phyloP scores from a whole-genome alignment of 1,140 invertebrate genomes.

The Drosophila melanica region DNA sequence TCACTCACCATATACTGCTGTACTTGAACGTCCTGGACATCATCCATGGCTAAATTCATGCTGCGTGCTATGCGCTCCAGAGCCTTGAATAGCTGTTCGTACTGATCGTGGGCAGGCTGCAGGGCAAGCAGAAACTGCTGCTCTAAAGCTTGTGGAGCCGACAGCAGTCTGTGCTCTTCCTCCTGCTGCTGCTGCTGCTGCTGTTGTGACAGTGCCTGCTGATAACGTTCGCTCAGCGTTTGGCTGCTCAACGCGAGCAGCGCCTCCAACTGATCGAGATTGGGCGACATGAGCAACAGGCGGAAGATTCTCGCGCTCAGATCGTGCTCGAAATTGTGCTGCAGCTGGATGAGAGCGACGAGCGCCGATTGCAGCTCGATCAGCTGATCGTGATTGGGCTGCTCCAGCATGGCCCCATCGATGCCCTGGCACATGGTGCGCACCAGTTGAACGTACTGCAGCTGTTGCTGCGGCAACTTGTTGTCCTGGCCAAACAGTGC shows the following conservation, averaged over 20 bases:
- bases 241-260: slow-evolving; percentile 27
- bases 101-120: slow-evolving; percentile 50
- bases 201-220: not conserved
- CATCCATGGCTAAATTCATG: slow-evolving; percentile 53
- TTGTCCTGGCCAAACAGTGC: slow-evolving; percentile 36
- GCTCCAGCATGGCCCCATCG: slow-evolving; percentile 6
- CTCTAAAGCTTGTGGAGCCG: slow-evolving; percentile 8
- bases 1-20: slow-evolving; percentile 54
- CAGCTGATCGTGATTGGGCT: slow-evolving; percentile 29
- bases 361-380: slow-evolving; percentile 41
- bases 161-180: not conserved
- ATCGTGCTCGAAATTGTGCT: slow-evolving; percentile 54
- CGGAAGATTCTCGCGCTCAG: slow-evolving; percentile 48
- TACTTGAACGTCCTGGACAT: slow-evolving; percentile 33
- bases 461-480: slow-evolving; percentile 54
- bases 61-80: slow-evolving; percentile 23
- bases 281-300: slow-evolving; percentile 41
- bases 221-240: slow-evolving; percentile 22
- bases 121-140: slow-evolving; percentile 41
- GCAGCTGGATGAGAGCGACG: slow-evolving; percentile 30
- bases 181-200: slow-evolving; percentile 4
- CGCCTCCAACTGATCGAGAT: slow-evolving; percentile 38
- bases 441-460: slow-evolving; percentile 61
- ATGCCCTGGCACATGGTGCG: slow-evolving; percentile 55
- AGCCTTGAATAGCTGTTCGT: slow-evolving; percentile 20